phyloP scores from a whole-genome alignment of 2,113 vertebrate genomes.

The Neodon shergylaensis region DNA sequence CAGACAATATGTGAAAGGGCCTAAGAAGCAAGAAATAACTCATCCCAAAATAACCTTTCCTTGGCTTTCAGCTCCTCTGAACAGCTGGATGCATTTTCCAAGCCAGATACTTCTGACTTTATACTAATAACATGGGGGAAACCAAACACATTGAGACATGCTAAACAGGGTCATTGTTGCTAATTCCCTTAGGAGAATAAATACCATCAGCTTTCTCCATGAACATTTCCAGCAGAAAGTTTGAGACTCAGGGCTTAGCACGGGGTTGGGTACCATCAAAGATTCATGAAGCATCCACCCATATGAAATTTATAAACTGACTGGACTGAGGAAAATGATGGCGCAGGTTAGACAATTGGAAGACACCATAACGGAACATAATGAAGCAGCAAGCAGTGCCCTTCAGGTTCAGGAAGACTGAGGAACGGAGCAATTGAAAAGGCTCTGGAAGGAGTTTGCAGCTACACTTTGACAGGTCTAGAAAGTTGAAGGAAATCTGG shows the following conservation, averaged over 20 bases:
- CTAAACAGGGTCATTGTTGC: slow-evolving; percentile 64
- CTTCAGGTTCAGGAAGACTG: slow-evolving; percentile 22
- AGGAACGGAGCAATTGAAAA: background rate
- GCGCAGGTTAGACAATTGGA: background rate
- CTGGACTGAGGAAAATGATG: background rate
- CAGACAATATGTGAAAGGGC: slow-evolving; percentile 50
- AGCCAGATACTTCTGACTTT: slow-evolving; percentile 71
- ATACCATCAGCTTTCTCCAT: background rate
- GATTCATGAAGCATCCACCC: background rate
- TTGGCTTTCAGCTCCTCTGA: slow-evolving; percentile 76
- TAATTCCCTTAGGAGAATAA: slow-evolving; percentile 53
- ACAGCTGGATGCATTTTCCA: slow-evolving; percentile 75
- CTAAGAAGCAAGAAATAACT: slow-evolving; percentile 73
- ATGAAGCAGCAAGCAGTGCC: slow-evolving; percentile 23
- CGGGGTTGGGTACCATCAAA: background rate
- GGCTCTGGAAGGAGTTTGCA: background rate
- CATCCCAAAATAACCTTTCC: slow-evolving; percentile 70
- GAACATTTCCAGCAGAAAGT: slow-evolving; percentile 14
- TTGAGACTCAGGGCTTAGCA: background rate
- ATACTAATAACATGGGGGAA: slow-evolving; percentile 60
- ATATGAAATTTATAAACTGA: background rate
- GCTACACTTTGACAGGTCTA: background rate
- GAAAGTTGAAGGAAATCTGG: background rate
- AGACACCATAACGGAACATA: background rate
- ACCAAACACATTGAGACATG: slow-evolving; percentile 44